These are phyloP conservation scores for Myotis planiceps DNA, from an alignment of 2,797 vertebrate genomes.

Conservation along the genomic window DNA sequence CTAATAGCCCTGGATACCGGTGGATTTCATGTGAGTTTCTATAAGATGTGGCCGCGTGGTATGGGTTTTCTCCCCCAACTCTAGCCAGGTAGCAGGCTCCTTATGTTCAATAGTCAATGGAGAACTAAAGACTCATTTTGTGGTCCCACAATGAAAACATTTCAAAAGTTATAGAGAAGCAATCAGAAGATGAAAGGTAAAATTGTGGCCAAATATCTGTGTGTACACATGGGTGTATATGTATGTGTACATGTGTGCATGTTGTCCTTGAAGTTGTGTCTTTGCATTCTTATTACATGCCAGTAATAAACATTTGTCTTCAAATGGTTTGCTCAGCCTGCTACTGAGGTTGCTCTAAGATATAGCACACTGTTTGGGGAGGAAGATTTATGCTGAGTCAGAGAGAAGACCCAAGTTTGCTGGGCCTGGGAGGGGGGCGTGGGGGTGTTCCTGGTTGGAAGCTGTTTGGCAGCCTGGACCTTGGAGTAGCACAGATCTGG, in stretches of 20 bases:
- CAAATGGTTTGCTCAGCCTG: slow-evolving; percentile 53
- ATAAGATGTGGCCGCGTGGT: background rate
- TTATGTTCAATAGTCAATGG: fast-evolving
- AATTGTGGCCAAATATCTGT: background rate
- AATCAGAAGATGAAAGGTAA: slow-evolving; percentile 41
- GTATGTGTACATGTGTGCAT: background rate
- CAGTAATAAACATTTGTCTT: slow-evolving; percentile 63
- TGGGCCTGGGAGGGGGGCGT: background rate
- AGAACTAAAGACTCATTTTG: background rate
- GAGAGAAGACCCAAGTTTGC: slow-evolving; percentile 8
- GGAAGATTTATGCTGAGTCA: background rate
- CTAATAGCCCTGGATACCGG: background rate
- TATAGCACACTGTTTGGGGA: background rate
- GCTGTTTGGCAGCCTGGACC: background rate
- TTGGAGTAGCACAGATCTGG: background rate
- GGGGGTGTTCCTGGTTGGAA: background rate
- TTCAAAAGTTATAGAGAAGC: background rate
- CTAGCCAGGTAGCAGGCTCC: background rate
- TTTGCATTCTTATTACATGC: background rate
- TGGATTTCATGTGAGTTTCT: background rate
- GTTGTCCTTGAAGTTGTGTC: slow-evolving; percentile 59
- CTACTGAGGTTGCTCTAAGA: slow-evolving; percentile 1
- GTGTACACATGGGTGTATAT: background rate
- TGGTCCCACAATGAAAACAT: background rate
- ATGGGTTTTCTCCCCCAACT: background rate